These are phyloP conservation scores for Elymnias hypermnestra DNA, from an alignment of 1,140 invertebrate species.

Conservation along the genomic window DNA sequence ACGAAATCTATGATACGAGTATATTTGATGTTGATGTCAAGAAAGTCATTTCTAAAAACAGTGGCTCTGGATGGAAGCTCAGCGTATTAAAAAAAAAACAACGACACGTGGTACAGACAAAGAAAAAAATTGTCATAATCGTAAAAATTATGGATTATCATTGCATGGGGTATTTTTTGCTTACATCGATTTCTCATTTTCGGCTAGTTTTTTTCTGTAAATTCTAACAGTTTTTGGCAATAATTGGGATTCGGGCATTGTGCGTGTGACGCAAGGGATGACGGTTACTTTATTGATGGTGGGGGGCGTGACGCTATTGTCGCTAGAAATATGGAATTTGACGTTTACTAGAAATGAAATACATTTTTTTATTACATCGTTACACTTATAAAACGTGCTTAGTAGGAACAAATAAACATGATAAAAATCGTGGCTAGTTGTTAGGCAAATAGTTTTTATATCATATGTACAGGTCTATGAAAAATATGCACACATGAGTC, in stretches of 20 bases:
- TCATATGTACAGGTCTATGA: no score
- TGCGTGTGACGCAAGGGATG: constrained; percentile 22
- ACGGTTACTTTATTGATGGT: constrained; percentile 39
- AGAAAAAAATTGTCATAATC: constrained; percentile 14
- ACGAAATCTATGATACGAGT: no score
- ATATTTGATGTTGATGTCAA: no score
- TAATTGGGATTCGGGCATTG: constrained; percentile 11
- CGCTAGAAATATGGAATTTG: constrained; percentile 1
- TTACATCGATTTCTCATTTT: constrained; percentile 43
- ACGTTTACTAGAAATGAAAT: not conserved
- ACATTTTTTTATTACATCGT: no score
- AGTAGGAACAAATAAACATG: no score
- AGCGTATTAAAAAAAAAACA: no score
- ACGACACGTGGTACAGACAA: no score
- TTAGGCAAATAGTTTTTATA: no score
- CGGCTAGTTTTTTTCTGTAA: constrained; percentile 26
- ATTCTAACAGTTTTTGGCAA: constrained; percentile 39
- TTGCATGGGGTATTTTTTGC: constrained; percentile 22
- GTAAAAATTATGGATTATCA: constrained; percentile 24
- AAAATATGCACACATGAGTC: no score
- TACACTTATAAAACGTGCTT: no score
- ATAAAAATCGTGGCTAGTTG: no score
- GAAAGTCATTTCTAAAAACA: constrained; percentile 5
- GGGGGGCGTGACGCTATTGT: constrained; percentile 3
- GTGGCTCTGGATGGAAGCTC: no score